phyloP scores from a whole-genome alignment of 2,113 vertebrate species.

The Upupa epops region DNA sequence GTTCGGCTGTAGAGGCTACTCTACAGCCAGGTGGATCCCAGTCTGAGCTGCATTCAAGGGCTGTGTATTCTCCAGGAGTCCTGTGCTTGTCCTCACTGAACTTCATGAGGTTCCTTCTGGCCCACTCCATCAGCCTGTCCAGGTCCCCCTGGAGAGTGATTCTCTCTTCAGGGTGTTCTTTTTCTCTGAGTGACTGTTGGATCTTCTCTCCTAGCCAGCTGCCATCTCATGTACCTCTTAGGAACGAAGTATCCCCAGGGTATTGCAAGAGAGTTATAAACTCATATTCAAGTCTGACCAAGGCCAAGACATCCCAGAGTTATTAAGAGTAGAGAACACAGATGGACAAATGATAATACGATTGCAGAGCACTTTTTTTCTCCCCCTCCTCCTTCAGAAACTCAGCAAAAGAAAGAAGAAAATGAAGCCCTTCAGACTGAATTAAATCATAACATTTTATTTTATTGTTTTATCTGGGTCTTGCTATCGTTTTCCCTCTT shows the following conservation, averaged over 20 bases:
- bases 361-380: not conserved
- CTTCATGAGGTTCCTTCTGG: no score
- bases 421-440: constrained; percentile 35
- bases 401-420: not conserved
- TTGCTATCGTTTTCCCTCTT: constrained; percentile 38
- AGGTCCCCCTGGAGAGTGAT: no score
- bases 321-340: not conserved
- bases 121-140: no score
- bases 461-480: constrained; percentile 10
- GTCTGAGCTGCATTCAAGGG: no score
- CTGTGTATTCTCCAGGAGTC: no score
- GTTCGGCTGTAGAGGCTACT: no score
- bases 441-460: constrained; percentile 65
- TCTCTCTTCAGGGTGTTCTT: no score
- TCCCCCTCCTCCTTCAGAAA: not conserved
- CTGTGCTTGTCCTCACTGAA: no score
- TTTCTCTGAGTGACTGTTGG: not conserved
- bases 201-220: not conserved
- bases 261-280: not conserved
- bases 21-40: no score
- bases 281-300: not conserved
- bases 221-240: not conserved
- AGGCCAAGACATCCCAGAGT: not conserved
- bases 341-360: not conserved
- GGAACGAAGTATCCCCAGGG: not conserved